These are phyloP conservation scores for Saccopteryx bilineata DNA, from an alignment of 2,113 vertebrate genomes.

Conservation along the genomic window DNA sequence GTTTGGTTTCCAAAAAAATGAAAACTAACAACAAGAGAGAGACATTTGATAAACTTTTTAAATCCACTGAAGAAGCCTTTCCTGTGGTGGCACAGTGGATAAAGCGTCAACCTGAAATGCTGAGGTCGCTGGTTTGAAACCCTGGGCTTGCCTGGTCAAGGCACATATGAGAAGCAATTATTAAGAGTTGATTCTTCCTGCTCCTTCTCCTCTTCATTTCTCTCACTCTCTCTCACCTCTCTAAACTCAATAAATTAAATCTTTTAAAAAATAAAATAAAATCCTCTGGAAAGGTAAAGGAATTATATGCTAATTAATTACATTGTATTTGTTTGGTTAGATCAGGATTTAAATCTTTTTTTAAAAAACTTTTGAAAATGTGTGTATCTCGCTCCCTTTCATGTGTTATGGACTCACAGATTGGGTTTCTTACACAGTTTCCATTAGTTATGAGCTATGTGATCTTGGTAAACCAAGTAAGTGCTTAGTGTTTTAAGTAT, in stretches of 20 bases:
- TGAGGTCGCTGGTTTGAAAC: no score
- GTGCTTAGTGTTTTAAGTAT: background rate
- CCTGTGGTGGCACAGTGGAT: no score
- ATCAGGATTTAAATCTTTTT: background rate
- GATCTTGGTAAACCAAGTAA: background rate
- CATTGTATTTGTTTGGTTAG: background rate
- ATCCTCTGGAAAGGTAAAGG: background rate
- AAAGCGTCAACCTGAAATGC: no score
- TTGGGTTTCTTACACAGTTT: background rate
- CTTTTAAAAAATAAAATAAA: background rate
- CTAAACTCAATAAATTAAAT: no score
- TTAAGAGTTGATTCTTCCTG: no score
- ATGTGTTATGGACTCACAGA: background rate
- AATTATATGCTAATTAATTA: background rate
- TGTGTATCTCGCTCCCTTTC: background rate
- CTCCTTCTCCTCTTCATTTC: no score
- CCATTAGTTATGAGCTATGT: background rate
- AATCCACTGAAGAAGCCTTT: background rate
- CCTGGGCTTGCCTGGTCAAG: no score
- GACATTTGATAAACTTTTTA: background rate
- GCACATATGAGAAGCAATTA: no score
- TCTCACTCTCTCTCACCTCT: no score
- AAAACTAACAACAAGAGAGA: constrained; percentile 21
- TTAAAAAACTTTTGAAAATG: background rate
- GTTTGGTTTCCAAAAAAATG: background rate